Conservation (phyloP, 2,888 invertebrate species). For the Willowsia nigromaculata region DNA sequence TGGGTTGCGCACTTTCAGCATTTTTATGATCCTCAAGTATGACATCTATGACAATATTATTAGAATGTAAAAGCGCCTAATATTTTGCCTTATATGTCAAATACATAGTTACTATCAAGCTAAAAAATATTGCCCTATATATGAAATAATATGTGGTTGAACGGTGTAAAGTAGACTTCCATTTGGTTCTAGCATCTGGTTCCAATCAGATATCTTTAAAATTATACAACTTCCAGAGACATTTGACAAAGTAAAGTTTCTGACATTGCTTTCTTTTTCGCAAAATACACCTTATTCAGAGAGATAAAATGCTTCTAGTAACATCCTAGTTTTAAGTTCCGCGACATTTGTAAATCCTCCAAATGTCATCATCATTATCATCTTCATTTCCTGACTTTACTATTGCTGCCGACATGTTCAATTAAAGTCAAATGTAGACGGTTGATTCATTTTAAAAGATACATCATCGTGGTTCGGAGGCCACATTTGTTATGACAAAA, state of each 20-base stretch:
- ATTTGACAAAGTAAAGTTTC: background rate
- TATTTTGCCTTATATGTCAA: too few species aligned
- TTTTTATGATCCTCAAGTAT: too few species aligned
- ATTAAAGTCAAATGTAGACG: constrained; percentile 19
- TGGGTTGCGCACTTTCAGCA: background rate
- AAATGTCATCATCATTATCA: constrained; percentile 6
- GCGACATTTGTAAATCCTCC: constrained; percentile 3
- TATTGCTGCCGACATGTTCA: constrained; percentile 25
- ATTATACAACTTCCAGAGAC: background rate
- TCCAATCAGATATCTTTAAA: constrained; percentile 19
- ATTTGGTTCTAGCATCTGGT: constrained; percentile 4
- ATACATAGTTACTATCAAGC: too few species aligned
- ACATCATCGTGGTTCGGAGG: constrained; percentile 1
- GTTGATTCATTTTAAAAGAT: constrained; percentile 12
- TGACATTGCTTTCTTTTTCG: too few species aligned
- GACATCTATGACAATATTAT: too few species aligned
- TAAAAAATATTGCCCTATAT: too few species aligned
- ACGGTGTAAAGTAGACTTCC: background rate
- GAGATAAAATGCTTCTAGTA: background rate
- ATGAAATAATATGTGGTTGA: background rate
- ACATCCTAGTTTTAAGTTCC: background rate
- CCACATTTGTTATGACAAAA: constrained; percentile 10
- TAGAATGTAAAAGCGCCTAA: too few species aligned
- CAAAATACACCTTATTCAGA: background rate
- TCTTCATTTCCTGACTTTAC: constrained; percentile 34